Base-by-base conservation (phyloP, 2,113 vertebrate species). In the Tyrannus savana region DNA sequence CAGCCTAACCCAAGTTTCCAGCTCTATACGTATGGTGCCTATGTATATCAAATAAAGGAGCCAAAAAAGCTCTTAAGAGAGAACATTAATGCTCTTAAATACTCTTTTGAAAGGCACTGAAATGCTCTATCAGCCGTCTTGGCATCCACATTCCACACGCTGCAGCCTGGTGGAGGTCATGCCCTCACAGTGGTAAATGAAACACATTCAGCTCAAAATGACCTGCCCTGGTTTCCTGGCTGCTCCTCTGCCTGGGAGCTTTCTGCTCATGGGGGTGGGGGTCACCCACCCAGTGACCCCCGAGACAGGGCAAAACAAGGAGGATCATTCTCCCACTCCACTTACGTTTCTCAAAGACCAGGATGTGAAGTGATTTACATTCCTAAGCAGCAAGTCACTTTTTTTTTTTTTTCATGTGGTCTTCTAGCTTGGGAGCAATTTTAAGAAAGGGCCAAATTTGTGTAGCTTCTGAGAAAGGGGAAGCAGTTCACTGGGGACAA, bases 291-390 rank as follows among this genome's bases (percentile, higher is more conserved):
- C 62, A 21, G 4, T 17, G 46, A 44, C 72, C 82, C 39, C 35
- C 2, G 6, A 59, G 22, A 39, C 11, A 22, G 14, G 22, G 27
- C 39, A 60, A 88, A 91, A 97, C 90, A 96, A 97, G 44, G 25
- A 63, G 41, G 24, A 81, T 66, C 84, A 93, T 97, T 96, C 82
- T 96, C 58, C 46, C 5, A 4, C 12, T 91, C 72, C 47, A 49
- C 46, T 77, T 81, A 37, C 0, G 9, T 39, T 95, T 80, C 46
- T 80, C 76, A 89, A 60, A 92, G 80, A 81, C 47, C 44, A 81
- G 53, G 84, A 89, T 60, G 69, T 69, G 49, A 68, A 84, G 55
- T 42, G 63, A 94, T 93, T 94, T 94, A 67, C 94, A 91, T 95
- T 96, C 88, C 88, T 78, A 72, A 89, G 56, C 24, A 86, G 33